Base-by-base conservation (phyloP, 2,888 invertebrate species). In the Apomyelois bistriatella region DNA sequence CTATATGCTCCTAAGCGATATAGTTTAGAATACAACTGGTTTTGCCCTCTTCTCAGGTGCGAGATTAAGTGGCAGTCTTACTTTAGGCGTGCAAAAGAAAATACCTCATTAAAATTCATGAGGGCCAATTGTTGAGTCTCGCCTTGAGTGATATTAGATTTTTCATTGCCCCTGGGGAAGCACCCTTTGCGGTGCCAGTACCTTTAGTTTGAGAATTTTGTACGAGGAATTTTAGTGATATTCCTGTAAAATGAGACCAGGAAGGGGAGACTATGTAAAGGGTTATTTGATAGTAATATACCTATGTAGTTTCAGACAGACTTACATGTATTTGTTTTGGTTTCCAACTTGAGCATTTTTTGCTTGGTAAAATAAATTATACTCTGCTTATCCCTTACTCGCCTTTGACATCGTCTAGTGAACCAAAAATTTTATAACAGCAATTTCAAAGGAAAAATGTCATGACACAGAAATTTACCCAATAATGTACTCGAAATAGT, bases 71-170 rank as follows among this genome's bases (percentile, higher is more conserved):
- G 65, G 65, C 64, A 41, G 64, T 65, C 70, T 72, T 66, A 73
- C 68, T 73, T 72, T 66, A 66, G 70, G 66, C 69, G 64, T 59
- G 64, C 68, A 71, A 78, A 82, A 81, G 82, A 80, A 82, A 84
- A 82, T 79, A 70, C 63, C 79, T 80, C 69, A 72, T 84, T 84
- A 82, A 85, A 82, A 84, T 85, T 85, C 84, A 85, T 84, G 85
- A 85, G 77, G 59, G 61, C 70, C 79, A 79, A 83, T 84, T 80
- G 81, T 81, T 70, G 75, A 75, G 73, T 71, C 68, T 70, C 70
- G 59, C 66, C 62, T 74, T 79, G 78, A 82, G 76, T 78, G 78
- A 81, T 82, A 84, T 84, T 82, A 80, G 78, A 77, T 79, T 78
- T 78, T 79, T 70, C 63, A 66, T 64, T 62, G 61, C 62, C 56